Percentiles rank a stretch among this genome's conserved stretches.
These are phyloP conservation scores for Erythrocercus mccallii DNA, from an alignment of 2,113 vertebrate species.

Conservation along the genomic window DNA sequence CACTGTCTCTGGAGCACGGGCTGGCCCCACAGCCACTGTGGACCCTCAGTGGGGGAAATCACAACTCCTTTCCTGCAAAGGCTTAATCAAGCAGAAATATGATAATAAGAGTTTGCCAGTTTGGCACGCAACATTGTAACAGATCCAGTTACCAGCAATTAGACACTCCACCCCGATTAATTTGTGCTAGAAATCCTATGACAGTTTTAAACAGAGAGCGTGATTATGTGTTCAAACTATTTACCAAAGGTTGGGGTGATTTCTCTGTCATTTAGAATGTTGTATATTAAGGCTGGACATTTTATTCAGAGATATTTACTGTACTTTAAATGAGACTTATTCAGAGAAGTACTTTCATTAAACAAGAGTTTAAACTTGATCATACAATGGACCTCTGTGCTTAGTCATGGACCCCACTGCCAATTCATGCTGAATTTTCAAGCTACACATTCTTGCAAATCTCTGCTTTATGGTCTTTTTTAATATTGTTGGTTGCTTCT, in stretches of 20 bases:
- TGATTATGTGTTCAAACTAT: slow-evolving; percentile 23
- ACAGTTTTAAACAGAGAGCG: slow-evolving; percentile 13
- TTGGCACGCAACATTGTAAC: slow-evolving; percentile 12
- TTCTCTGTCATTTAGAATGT: slow-evolving; percentile 4
- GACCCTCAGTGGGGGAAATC: background rate
- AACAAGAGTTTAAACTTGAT: background rate
- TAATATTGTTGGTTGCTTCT: background rate
- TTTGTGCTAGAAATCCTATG: slow-evolving; percentile 32
- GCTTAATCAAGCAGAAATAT: background rate
- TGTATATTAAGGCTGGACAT: slow-evolving; percentile 11
- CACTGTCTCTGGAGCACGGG: fast-evolving
- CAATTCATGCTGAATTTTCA: slow-evolving; percentile 16
- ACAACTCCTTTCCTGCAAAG: background rate
- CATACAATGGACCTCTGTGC: background rate
- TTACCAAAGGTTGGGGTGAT: slow-evolving; percentile 52
- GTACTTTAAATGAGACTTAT: background rate
- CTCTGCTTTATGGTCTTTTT: background rate
- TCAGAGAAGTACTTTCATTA: slow-evolving; percentile 25
- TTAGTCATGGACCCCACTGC: background rate
- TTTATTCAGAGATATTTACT: slow-evolving; percentile 26
- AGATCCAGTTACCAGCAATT: slow-evolving; percentile 60
- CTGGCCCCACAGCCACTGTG: fast-evolving
- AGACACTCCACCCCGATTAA: slow-evolving; percentile 49
- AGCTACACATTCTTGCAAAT: background rate
- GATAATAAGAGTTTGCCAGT: background rate